Conservation (phyloP, 2,888 invertebrate species). For the Trissoscelio sp. region DNA sequence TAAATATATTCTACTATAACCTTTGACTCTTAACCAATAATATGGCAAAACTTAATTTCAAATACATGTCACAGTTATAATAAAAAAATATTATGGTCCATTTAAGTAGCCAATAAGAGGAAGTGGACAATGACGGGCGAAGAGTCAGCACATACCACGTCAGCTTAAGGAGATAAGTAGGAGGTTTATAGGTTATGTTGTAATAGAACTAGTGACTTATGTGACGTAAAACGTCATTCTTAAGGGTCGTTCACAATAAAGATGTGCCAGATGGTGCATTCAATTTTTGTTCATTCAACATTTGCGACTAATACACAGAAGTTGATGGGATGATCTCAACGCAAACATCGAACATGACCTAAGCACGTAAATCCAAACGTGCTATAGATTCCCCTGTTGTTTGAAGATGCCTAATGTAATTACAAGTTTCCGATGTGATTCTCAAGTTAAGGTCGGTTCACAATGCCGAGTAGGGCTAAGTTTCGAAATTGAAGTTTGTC, state of each 20-base stretch:
- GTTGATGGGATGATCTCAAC: conserved; percentile 34
- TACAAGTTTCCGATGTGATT: conserved; percentile 36
- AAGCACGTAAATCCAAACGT: conserved; percentile 27
- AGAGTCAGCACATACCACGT: conserved; percentile 13
- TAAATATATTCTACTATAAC: too few relatives aligned
- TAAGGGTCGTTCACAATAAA: conserved; percentile 17
- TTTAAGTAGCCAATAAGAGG: conserved; percentile 9
- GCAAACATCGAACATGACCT: conserved; percentile 25
- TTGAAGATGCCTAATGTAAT: conserved; percentile 21
- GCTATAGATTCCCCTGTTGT: conserved; percentile 27
- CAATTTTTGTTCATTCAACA: background rate
- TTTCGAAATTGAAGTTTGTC: background rate
- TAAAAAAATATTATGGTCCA: conserved; percentile 11
- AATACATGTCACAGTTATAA: background rate
- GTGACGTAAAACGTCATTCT: conserved; percentile 45
- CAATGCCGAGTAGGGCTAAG: conserved; percentile 6
- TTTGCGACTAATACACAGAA: background rate
- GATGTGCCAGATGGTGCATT: background rate
- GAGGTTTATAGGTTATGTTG: conserved; percentile 27
- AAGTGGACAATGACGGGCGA: conserved; percentile 15
- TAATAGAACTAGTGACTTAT: conserved; percentile 55
- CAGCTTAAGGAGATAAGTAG: conserved; percentile 23
- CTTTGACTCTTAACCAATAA: too few relatives aligned
- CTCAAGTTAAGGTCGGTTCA: conserved; percentile 8
- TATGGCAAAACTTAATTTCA: too few relatives aligned